These are phyloP conservation scores for Equus przewalskii DNA, from an alignment of 2,113 vertebrate genomes.

Conservation along the genomic window DNA sequence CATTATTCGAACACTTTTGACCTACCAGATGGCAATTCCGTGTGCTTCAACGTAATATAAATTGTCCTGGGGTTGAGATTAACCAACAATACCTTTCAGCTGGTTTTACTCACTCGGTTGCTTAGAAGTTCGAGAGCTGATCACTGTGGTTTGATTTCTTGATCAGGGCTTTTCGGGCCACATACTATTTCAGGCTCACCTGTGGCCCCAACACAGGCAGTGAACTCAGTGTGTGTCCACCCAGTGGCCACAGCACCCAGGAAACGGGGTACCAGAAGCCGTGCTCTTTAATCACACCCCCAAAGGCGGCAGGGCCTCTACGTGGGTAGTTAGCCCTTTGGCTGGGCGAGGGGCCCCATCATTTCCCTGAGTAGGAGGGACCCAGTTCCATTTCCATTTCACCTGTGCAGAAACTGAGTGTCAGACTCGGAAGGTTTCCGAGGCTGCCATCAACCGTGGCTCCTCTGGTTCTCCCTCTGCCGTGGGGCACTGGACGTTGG, in stretches of 20 bases:
- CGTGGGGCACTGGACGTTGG: rapidly evolving
- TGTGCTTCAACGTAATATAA: rapidly evolving
- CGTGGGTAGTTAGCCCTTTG: rapidly evolving
- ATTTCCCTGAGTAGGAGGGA: not conserved
- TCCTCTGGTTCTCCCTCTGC: not conserved
- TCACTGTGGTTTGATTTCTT: not conserved
- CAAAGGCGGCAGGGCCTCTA: not conserved
- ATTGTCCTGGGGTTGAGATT: not conserved
- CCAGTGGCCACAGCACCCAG: not conserved
- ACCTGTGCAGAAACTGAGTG: rapidly evolving
- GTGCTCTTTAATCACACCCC: not conserved
- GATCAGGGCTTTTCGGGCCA: rapidly evolving
- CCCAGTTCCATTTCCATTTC: too few species aligned
- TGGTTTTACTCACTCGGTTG: not conserved
- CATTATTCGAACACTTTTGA: rapidly evolving
- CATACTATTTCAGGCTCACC: not conserved
- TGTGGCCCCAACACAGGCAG: not conserved
- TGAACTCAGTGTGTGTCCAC: not conserved
- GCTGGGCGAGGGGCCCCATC: rapidly evolving
- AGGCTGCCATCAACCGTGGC: not conserved
- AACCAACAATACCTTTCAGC: rapidly evolving
- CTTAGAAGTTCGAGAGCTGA: rapidly evolving
- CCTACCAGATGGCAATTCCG: rapidly evolving
- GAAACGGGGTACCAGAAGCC: rapidly evolving
- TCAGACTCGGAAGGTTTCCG: not conserved